Evolutionary conservation across 2,113 vertebrate species (phyloP), one percentile per base, ranked within the genome.

Genomic region (Lepisosteus oculatus): DNA sequence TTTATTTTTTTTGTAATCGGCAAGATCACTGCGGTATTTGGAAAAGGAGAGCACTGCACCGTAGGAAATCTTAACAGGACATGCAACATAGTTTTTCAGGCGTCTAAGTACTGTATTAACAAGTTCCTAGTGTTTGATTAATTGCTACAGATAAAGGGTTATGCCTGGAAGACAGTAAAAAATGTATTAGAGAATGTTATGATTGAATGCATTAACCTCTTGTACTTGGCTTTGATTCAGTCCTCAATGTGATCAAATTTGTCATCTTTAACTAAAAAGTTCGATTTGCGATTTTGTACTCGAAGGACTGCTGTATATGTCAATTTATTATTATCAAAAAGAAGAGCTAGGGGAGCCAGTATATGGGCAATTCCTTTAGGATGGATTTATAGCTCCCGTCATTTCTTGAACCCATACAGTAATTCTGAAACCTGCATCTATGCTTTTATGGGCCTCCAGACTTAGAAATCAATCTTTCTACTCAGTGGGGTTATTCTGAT

Each of bases 81-180:
- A 61, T 42, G 61, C 70, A 62, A 47, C 61, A 0, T 11, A 59
- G 15, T 54, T 44, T 6, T 62, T 65, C 29, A 59, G 57, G n/a
- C 14, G n/a, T 59, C 57, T 59, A 70, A 70, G 11, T 43, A 54
- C 57, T 43, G 8, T 44, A 64, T 45, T 29, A 74, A 63, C 56
- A 64, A 29, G 67, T 68, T 65, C 61, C 61, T 70, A 44, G 51
- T 55, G 7, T 14, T n/a, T 70, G 75, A 72, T 76, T 68, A 69
- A 72, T 76, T 69, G 43, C 66, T 55, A 15, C 9, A 14, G 61
- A 59, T 72, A 54, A 47, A 68, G 47, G 43, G n/a, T 13, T 69
- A 3, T 69, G 70, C 71, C 71, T 76, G 14, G 59, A 68, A 68
- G 67, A 59, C 51, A 72, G 7, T 11, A 42, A 11, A 51, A 57